Conservation (phyloP, 2,888 invertebrate species). For the Aleiodes alternator region DNA sequence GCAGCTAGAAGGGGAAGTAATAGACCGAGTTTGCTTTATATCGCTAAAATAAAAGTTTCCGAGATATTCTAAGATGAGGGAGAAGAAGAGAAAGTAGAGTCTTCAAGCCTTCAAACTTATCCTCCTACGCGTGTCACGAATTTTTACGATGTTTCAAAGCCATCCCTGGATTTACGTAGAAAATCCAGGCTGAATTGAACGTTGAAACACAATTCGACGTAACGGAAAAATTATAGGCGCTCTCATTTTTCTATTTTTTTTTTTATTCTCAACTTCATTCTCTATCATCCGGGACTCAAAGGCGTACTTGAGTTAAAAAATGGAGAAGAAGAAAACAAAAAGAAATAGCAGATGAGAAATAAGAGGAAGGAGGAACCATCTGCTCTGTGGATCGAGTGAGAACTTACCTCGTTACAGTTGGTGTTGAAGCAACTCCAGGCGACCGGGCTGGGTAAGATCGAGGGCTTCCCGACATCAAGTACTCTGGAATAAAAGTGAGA, state of each 20-base stretch:
- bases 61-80: slow-evolving; percentile 10
- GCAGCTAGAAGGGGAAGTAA: slow-evolving; percentile 31
- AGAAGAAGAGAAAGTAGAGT: too few relatives aligned
- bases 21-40: slow-evolving; percentile 38
- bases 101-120: slow-evolving; percentile 3
- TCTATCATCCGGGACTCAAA: not conserved
- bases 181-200: slow-evolving; percentile 24
- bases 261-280: not conserved
- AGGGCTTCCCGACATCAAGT: slow-evolving; percentile 74
- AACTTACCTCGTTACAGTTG: slow-evolving; percentile 69
- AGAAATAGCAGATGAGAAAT: not conserved
- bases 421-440: slow-evolving; percentile 69
- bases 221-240: slow-evolving; percentile 12
- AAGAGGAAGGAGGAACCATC: slow-evolving; percentile 20
- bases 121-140: slow-evolving; percentile 46
- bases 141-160: slow-evolving; percentile 42
- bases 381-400: slow-evolving; percentile 17
- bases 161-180: not conserved
- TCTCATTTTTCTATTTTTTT: not conserved
- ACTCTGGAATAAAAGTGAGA: slow-evolving; percentile 66
- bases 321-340: slow-evolving; percentile 5
- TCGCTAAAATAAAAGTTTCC: slow-evolving; percentile 50
- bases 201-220: not conserved
- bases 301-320: not conserved
- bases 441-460: slow-evolving; percentile 71